Evolutionary conservation across 1,140 invertebrate genomes (phyloP).

Genomic region (Musca domestica): DNA sequence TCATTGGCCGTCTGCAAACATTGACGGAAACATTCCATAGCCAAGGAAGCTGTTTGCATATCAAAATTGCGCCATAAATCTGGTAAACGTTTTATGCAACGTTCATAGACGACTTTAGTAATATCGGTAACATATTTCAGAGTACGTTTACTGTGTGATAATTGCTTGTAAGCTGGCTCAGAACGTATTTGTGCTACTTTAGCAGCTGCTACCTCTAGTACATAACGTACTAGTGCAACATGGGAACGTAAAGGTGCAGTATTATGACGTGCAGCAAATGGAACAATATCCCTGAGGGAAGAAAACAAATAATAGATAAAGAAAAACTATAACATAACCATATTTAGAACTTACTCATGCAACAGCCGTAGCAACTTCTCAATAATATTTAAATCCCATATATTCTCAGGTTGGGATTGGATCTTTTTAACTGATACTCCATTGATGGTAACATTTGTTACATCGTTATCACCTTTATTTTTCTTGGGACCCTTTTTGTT

Average conservation of each 20-base stretch:
- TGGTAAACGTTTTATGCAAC: conserved; percentile 48
- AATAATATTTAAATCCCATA: conserved; percentile 46
- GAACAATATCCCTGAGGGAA: conserved; percentile 39
- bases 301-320: background rate
- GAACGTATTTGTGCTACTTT: conserved; percentile 38
- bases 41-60: conserved; percentile 50
- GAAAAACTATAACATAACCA: background rate
- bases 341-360: conserved; percentile 36
- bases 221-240: conserved; percentile 41
- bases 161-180: conserved; percentile 47
- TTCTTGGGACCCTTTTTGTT: conserved; percentile 30
- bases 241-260: conserved; percentile 36
- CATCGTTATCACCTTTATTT: conserved; percentile 28
- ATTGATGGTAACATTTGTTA: conserved; percentile 39
- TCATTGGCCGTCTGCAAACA: conserved; percentile 56
- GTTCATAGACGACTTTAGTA: conserved; percentile 50
- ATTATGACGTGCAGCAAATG: conserved; percentile 38
- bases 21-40: conserved; percentile 60
- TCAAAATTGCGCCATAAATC: conserved; percentile 53
- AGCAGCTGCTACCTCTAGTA: conserved; percentile 32
- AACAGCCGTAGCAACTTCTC: conserved; percentile 41
- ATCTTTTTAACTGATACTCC: conserved; percentile 37
- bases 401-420: conserved; percentile 36
- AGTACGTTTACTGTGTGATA: conserved; percentile 42
- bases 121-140: conserved; percentile 48